These are phyloP conservation scores for Yponomeuta malinellus DNA, from an alignment of 2,888 invertebrate species.

Conservation along the genomic window DNA sequence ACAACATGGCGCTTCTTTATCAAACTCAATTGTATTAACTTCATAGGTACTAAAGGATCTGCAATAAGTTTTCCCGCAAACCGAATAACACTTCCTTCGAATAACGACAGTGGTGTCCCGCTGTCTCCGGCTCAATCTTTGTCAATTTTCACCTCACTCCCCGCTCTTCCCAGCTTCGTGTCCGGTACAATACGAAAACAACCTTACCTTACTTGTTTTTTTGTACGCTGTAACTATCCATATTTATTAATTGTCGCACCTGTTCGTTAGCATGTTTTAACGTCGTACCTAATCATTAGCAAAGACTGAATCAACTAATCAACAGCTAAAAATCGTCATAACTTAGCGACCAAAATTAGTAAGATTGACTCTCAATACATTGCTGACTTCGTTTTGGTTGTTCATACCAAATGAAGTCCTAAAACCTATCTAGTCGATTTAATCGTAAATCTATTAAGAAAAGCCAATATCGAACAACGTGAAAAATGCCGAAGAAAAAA, in stretches of 20 bases:
- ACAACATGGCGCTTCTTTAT: slow-evolving; percentile 19
- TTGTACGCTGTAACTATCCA: no score
- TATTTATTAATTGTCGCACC: no score
- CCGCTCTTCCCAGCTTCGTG: background rate
- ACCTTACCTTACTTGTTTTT: no score
- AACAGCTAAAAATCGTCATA: no score
- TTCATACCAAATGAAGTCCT: background rate
- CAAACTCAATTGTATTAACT: no score
- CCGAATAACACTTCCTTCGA: background rate
- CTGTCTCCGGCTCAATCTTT: background rate
- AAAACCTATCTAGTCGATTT: background rate
- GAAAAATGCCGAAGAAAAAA: background rate
- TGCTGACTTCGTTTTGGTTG: background rate
- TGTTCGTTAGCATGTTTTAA: no score
- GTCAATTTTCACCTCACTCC: background rate
- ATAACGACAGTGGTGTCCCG: background rate
- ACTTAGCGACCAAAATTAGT: no score
- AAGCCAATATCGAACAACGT: background rate
- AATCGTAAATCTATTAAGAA: background rate
- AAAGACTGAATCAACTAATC: no score
- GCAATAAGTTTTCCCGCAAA: background rate
- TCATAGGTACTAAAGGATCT: no score
- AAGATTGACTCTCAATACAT: background rate
- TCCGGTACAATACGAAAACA: background rate
- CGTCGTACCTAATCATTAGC: no score